A percentile compares a stretch with the other conserved stretches of the same genome.
Conservation (phyloP, 2,888 invertebrate genomes). For the Microplitis manilae region DNA sequence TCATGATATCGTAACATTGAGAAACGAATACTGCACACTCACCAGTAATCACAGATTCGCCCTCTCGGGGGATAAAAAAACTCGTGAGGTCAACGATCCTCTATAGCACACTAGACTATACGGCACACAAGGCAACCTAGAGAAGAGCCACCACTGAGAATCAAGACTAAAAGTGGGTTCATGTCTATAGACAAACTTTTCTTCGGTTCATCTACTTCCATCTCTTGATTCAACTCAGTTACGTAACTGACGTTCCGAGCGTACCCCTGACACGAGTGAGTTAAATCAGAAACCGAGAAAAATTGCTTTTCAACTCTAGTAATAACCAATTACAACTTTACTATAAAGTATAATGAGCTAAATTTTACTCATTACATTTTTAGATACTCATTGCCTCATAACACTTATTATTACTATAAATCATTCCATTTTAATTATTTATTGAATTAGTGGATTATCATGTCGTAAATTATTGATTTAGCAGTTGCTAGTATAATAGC, state of each 20-base stretch:
- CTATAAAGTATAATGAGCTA: neutral
- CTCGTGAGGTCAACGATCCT: constrained; percentile 50
- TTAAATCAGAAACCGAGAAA: neutral
- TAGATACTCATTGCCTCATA: too few species aligned
- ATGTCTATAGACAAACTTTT: constrained; percentile 43
- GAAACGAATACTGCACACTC: constrained; percentile 26
- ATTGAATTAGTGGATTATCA: neutral
- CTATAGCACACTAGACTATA: constrained; percentile 49
- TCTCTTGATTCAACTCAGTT: constrained; percentile 10
- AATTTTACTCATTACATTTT: neutral
- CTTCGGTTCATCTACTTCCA: constrained; percentile 47
- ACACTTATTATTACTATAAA: too few species aligned
- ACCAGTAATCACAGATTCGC: constrained; percentile 40
- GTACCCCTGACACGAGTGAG: neutral
- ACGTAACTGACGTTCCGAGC: constrained; percentile 22
- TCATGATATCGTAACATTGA: neutral
- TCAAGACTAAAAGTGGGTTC: constrained; percentile 49
- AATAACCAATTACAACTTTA: constrained; percentile 1
- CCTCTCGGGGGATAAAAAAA: constrained; percentile 39
- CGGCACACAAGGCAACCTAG: constrained; percentile 8
- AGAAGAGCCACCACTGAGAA: too few species aligned
- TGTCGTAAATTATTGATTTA: neutral
- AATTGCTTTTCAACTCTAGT: constrained; percentile 28
- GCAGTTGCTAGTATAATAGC: neutral
- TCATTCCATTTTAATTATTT: neutral